Base-by-base conservation (phyloP, 2,888 invertebrate species). In the Cosmia trapezina region DNA sequence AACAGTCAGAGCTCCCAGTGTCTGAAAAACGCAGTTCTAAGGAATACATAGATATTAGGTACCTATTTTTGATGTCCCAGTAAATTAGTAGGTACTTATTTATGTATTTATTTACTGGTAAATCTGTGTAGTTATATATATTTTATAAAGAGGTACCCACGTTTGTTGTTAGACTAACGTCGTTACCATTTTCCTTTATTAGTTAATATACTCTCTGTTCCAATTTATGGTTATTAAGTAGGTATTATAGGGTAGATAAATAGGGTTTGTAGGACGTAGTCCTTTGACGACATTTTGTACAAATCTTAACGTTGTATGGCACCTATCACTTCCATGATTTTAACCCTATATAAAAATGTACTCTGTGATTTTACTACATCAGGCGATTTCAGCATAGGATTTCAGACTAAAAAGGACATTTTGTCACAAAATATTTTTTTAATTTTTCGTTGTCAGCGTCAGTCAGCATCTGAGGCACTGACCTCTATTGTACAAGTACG, bases 1-100 rank as follows among this genome's bases (percentile, higher is more conserved):
- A 91, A 62, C 92, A 92, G n/a, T 86, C 73, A 47, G 78, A 71
- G 76, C 90, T 89, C 37, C 80, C 92, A 92, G 37, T 75, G 45
- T 56, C 63, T 63, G 78, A 92, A 93, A 93, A 73, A 89, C 88
- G 83, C 92, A n/a, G n/a, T n/a, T n/a, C n/a, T n/a, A n/a, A n/a
- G n/a, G n/a, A n/a, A n/a, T n/a, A n/a, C n/a, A n/a, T n/a, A n/a
- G n/a, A n/a, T n/a, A n/a, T n/a, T n/a, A n/a, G n/a, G n/a, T n/a
- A n/a, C n/a, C n/a, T n/a, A n/a, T n/a, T n/a, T n/a, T n/a, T n/a
- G 14, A 62, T 49, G 43, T 49, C 45, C 54, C n/a, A n/a, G 17
- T 28, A 47, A 65, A 28, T 28, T 28, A 28, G 3, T 28, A 28
- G 2, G 1, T 28, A 28, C 3, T 2, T 19, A 19, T 9, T 4